phyloP scores from a whole-genome alignment of 2,888 invertebrate species.

The Volucella inflata region DNA sequence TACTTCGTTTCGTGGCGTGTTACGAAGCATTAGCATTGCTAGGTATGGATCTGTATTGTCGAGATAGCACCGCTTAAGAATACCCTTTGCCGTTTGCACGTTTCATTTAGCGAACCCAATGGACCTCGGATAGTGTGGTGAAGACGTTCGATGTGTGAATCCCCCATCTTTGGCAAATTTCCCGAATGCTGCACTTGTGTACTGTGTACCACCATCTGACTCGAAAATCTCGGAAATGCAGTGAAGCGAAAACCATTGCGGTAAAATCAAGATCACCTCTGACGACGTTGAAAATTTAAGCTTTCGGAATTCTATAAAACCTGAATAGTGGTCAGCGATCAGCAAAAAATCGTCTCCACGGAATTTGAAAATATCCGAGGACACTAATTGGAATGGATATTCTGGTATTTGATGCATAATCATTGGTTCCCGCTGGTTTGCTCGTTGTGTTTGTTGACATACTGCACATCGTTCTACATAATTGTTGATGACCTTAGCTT shows the following conservation, averaged over 20 bases:
- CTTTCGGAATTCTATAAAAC: constrained; percentile 31
- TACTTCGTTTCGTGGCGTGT: constrained; percentile 7
- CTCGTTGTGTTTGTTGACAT: constrained; percentile 28
- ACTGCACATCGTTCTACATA: constrained; percentile 22
- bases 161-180: constrained; percentile 9
- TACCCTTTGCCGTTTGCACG: no score
- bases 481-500: neutral
- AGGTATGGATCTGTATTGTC: constrained; percentile 11
- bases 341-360: neutral
- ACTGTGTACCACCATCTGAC: constrained; percentile 31
- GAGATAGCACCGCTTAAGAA: constrained; percentile 11
- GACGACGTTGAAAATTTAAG: neutral
- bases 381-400: constrained; percentile 17
- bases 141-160: constrained; percentile 17
- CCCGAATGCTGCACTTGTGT: neutral
- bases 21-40: constrained; percentile 10
- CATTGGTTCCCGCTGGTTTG: constrained; percentile 7
- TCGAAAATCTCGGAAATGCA: no score
- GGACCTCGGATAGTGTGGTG: constrained; percentile 28
- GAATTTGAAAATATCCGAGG: constrained; percentile 18
- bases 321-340: no score
- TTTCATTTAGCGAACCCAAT: constrained; percentile 28
- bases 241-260: constrained; percentile 18
- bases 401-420: neutral
- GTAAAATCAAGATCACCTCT: constrained; percentile 3